Conservation (phyloP, 2,888 invertebrate species). For the Petrolisthes manimaculis region DNA sequence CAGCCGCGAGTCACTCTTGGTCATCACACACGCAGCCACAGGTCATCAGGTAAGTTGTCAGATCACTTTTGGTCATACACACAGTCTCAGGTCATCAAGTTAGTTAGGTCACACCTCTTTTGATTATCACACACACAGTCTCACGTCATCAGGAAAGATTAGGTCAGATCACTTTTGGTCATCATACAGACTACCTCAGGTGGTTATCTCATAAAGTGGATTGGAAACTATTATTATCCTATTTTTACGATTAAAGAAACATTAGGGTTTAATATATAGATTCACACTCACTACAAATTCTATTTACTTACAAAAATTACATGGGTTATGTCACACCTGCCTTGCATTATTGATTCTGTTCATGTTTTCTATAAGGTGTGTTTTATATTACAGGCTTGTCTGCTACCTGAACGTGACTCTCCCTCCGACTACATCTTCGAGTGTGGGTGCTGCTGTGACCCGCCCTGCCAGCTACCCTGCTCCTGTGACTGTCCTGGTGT, state of each 20-base stretch:
- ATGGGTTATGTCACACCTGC: too few relatives aligned
- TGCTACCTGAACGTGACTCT: conserved; percentile 42
- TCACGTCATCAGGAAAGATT: conserved; percentile 43
- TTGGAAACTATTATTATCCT: too few relatives aligned
- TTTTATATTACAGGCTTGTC: conserved; percentile 30
- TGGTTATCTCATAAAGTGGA: too few relatives aligned
- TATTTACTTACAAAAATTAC: too few relatives aligned
- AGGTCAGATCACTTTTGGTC: too few relatives aligned
- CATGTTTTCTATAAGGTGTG: too few relatives aligned
- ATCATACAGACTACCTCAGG: too few relatives aligned
- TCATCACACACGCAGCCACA: conserved; percentile 43
- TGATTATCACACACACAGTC: conserved; percentile 41
- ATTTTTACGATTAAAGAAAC: too few relatives aligned
- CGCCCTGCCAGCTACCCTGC: conserved; percentile 37
- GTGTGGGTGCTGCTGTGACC: conserved; percentile 46
- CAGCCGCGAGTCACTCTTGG: conserved; percentile 45
- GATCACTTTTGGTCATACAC: not conserved
- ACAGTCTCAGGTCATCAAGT: not conserved
- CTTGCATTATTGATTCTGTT: too few relatives aligned
- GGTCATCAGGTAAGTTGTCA: conserved; percentile 39
- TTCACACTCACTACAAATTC: too few relatives aligned
- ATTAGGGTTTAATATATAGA: too few relatives aligned
- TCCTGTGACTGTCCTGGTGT: conserved; percentile 38
- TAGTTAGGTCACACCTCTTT: conserved; percentile 14
- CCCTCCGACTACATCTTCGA: conserved; percentile 43